phyloP scores from a whole-genome alignment of 2,888 invertebrate species.

The Elaeidobius kamerunicus region DNA sequence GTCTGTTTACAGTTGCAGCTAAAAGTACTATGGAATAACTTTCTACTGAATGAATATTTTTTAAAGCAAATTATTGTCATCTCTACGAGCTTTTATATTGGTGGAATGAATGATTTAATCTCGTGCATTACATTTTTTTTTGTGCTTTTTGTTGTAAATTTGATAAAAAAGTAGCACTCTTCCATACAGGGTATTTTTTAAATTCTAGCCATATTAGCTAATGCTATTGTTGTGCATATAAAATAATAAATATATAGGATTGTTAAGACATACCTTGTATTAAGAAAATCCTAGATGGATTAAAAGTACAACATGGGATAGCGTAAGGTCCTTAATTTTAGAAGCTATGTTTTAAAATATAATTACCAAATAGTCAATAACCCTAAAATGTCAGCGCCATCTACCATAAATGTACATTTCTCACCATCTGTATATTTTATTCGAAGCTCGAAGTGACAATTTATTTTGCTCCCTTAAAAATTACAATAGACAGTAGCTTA shows the following conservation, averaged over 20 bases:
- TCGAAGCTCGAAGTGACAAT: conserved; percentile 44
- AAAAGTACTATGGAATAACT: conserved; percentile 2
- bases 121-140: no score
- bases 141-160: no score
- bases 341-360: no score
- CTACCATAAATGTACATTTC: no score
- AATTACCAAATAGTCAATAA: no score
- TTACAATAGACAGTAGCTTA: conserved; percentile 44
- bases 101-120: no score
- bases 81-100: conserved; percentile 45
- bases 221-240: not conserved
- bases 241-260: conserved; percentile 15
- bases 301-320: conserved; percentile 1
- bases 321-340: no score
- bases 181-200: no score
- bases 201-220: no score
- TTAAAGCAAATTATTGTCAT: conserved; percentile 44
- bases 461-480: conserved; percentile 44
- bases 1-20: conserved; percentile 4
- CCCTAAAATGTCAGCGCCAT: no score
- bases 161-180: no score
- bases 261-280: conserved; percentile 10
- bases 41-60: conserved; percentile 17
- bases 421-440: conserved; percentile 12
- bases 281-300: conserved; percentile 1